Evolutionary conservation across 2,888 invertebrate species (phyloP), one percentile per base, ranked within the genome.

Genomic region (Cephus sareptanus): DNA sequence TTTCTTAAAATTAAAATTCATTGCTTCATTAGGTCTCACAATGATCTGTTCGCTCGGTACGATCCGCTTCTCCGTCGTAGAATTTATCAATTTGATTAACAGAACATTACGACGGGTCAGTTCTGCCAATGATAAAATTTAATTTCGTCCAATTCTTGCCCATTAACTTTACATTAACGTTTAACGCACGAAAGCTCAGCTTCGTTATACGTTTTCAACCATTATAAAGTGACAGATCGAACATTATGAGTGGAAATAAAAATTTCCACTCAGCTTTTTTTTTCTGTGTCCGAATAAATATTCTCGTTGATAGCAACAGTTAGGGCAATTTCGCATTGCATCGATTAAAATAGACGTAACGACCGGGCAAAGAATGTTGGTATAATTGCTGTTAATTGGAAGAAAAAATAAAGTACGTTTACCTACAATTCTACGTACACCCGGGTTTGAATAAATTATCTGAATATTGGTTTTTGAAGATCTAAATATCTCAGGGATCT

Each of bases 71-170:
- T 4, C 4, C 15, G 40, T 40, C 40, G 40, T 23, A 1, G 23
- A 56, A 56, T 23, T 56, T 56, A 15, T 23, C 23, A 56, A 23
- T 23, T 23, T 56, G 9, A 23, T 56, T 56, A 56, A 9, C 9
- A 9, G 40, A 56, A 56, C 35, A 13, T 34, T 35, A 34, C 69
- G 33, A 33, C 69, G 73, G 74, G 23, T 75, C 6, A 33, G 75
- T 73, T 73, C 76, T 35, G 30, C 31, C 70, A 34, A 40, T 33
- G 75, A 34, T 35, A 75, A 70, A 40, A 68, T 70, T 31, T 35
- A 73, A 69, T 75, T 74, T 4, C 56, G 37, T 73, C 35, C 35
- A 73, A 30, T 75, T 69, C 73, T 40, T 73, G 34, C 56, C 75
- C 31, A 69, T 37, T 69, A 34, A 79, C 34, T 23, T 31, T 69